Evolutionary conservation across 2,888 invertebrate genomes (phyloP).

Genomic region (Perizoma affinitatum): DNA sequence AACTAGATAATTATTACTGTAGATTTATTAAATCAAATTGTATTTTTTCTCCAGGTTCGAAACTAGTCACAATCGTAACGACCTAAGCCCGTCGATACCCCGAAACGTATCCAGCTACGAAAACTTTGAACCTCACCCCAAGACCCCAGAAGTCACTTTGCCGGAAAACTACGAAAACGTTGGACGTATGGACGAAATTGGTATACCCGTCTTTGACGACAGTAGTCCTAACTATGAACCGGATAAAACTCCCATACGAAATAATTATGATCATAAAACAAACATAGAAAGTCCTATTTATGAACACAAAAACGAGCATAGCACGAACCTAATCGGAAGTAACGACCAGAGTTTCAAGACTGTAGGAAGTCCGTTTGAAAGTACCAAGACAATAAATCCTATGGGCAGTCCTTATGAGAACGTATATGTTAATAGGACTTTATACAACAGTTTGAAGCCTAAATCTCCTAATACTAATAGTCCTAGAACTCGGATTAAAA

Average conservation of each 20-base stretch:
- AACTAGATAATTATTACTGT: too few species aligned
- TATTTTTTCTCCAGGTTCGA: conserved; percentile 65
- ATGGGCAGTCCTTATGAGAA: conserved; percentile 85
- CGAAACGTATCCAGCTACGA: conserved; percentile 82
- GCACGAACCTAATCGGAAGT: background rate
- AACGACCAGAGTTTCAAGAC: conserved; percentile 53
- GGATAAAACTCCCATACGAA: background rate
- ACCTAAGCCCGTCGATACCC: conserved; percentile 63
- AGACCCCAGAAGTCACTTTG: conserved; percentile 65
- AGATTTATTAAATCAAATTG: conserved; percentile 15
- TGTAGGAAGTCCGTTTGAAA: conserved; percentile 48
- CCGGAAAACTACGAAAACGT: conserved; percentile 65
- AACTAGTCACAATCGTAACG: conserved; percentile 71
- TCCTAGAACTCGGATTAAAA: conserved; percentile 86
- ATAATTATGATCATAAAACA: background rate
- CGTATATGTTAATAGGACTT: conserved; percentile 74
- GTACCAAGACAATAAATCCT: background rate
- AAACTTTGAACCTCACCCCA: conserved; percentile 74
- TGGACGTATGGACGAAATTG: conserved; percentile 77
- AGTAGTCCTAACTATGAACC: conserved; percentile 40
- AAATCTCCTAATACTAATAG: conserved; percentile 79
- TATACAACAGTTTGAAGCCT: conserved; percentile 63
- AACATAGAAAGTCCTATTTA: background rate
- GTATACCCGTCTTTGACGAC: conserved; percentile 74
- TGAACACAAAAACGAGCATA: background rate